phyloP scores from a whole-genome alignment of 2,888 invertebrate genomes.

The Seladonia tumulorum region DNA sequence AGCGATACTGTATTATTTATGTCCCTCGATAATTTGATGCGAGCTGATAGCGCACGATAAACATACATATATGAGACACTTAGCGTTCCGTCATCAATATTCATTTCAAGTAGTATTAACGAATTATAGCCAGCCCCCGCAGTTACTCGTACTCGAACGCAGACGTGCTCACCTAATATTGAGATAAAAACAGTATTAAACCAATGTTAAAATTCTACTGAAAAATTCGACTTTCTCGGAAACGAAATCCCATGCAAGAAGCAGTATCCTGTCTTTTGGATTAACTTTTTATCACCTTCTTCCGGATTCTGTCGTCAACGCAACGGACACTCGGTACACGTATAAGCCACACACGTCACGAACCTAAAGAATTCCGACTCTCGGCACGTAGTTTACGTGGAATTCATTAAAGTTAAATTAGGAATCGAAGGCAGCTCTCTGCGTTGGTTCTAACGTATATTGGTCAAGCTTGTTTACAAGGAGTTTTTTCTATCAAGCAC shows the following conservation, averaged over 20 bases:
- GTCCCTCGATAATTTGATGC: background rate
- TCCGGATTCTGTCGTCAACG: conserved; percentile 3
- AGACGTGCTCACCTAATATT: background rate
- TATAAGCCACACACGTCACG: conserved; percentile 14
- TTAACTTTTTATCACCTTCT: background rate
- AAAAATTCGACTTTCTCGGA: background rate
- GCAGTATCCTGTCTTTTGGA: background rate
- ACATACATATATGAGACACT: background rate
- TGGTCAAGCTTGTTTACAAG: background rate
- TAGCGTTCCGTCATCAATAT: background rate
- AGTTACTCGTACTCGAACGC: background rate
- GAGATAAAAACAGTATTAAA: background rate
- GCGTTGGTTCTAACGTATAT: background rate
- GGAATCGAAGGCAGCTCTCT: conserved; percentile 12
- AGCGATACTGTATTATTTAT: background rate
- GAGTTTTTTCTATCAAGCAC: background rate
- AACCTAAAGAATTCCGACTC: conserved; percentile 24
- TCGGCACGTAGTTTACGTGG: conserved; percentile 25
- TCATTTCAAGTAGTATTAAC: background rate
- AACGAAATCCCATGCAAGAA: background rate
- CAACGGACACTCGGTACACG: background rate
- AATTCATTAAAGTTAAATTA: conserved; percentile 45
- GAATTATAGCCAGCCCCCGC: background rate
- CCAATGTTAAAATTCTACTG: background rate
- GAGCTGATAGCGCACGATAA: background rate